Percentiles rank a stretch among this genome's conserved stretches.
Conservation (phyloP, 2,888 invertebrate genomes). For the Amblyteles armatorius region DNA sequence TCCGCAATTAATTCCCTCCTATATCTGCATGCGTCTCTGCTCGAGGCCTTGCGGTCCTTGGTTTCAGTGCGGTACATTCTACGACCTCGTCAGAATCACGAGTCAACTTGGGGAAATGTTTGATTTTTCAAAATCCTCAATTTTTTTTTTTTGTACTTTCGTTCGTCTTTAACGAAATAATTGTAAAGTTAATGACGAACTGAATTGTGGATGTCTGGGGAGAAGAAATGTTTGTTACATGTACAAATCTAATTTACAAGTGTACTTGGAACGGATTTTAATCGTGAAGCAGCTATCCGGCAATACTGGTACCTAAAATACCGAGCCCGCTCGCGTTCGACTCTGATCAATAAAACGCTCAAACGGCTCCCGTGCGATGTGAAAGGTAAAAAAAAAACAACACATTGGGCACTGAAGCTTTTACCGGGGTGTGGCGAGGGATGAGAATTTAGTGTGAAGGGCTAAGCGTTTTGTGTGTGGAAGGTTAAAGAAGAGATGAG, state of each 20-base stretch:
- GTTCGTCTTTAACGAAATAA: neutral
- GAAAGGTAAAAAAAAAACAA: constrained; percentile 26
- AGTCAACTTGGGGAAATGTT: neutral
- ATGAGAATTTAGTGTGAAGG: constrained; percentile 56
- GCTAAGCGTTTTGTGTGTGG: constrained; percentile 38
- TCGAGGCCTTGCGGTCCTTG: constrained; percentile 4
- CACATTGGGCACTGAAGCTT: constrained; percentile 4
- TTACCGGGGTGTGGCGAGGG: constrained; percentile 30
- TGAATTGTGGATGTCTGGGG: neutral
- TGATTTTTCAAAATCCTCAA: neutral
- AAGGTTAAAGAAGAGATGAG: constrained; percentile 62
- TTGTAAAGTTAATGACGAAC: neutral
- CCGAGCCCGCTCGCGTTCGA: neutral
- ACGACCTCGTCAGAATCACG: neutral
- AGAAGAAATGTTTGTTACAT: neutral
- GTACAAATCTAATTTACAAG: neutral
- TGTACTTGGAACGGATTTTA: constrained; percentile 12
- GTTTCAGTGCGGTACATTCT: neutral
- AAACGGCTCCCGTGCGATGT: constrained; percentile 3
- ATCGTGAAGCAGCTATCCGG: neutral
- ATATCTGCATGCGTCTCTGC: constrained; percentile 40
- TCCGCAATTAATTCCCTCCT: constrained; percentile 60
- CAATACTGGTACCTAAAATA: neutral
- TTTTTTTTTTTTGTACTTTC: neutral
- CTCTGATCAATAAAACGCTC: constrained; percentile 35